Evolutionary conservation across 2,888 invertebrate species (phyloP).

Genomic region (Anagyrus pseudococci): DNA sequence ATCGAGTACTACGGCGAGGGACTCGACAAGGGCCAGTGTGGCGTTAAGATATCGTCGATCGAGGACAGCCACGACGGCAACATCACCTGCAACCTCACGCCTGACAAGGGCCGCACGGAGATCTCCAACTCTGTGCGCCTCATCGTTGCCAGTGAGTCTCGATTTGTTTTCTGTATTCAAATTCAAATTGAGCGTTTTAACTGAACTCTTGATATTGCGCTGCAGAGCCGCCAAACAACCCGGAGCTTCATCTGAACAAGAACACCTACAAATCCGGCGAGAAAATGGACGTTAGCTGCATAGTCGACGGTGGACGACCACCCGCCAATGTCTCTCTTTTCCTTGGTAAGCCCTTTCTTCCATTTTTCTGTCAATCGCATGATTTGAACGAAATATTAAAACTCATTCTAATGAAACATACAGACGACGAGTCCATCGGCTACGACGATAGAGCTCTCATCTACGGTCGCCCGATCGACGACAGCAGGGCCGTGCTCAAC

Average conservation of each 20-base stretch:
- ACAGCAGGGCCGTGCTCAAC: slow-evolving; percentile 64
- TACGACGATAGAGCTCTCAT: slow-evolving; percentile 67
- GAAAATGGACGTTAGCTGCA: slow-evolving; percentile 71
- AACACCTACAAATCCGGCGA: slow-evolving; percentile 68
- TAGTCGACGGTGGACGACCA: slow-evolving; percentile 74
- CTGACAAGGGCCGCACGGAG: slow-evolving; percentile 67
- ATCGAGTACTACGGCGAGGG: slow-evolving; percentile 64
- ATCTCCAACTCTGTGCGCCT: slow-evolving; percentile 69
- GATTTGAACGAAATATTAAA: not conserved
- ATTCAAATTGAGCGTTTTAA: slow-evolving; percentile 11
- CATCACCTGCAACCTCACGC: slow-evolving; percentile 72
- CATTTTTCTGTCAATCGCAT: not conserved
- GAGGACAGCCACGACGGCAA: slow-evolving; percentile 74
- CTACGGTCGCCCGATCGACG: slow-evolving; percentile 46
- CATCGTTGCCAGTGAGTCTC: slow-evolving; percentile 75
- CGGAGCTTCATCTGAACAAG: slow-evolving; percentile 56
- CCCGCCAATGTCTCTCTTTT: slow-evolving; percentile 79
- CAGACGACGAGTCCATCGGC: slow-evolving; percentile 71
- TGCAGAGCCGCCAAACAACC: slow-evolving; percentile 63
- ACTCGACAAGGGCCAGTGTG: slow-evolving; percentile 73
- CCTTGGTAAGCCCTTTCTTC: slow-evolving; percentile 64
- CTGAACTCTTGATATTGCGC: slow-evolving; percentile 34
- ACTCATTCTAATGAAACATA: not conserved
- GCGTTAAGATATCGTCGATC: slow-evolving; percentile 71
- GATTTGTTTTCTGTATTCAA: not conserved